phyloP scores from a whole-genome alignment of 2,797 vertebrate genomes.

The Uromys caudimaculatus region DNA sequence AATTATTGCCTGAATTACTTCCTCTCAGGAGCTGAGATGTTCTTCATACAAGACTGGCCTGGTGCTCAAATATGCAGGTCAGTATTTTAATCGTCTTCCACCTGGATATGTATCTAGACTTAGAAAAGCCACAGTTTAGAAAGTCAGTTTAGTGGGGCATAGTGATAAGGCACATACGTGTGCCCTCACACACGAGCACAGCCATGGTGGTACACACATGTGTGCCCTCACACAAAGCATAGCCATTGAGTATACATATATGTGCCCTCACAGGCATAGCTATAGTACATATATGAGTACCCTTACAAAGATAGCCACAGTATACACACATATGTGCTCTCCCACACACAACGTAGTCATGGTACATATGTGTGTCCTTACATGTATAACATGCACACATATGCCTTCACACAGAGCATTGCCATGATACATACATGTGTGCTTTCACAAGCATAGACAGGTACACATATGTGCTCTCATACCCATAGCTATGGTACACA shows the following conservation, averaged over 20 bases:
- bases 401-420: not conserved
- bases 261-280: not conserved
- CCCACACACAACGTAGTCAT: not conserved
- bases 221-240: not conserved
- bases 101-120: not conserved
- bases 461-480: not conserved
- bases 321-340: not conserved
- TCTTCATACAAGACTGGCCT: not conserved
- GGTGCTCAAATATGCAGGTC: not conserved
- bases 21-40: not conserved
- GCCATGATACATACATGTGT: too few species aligned
- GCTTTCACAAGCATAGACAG: not conserved
- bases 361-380: not conserved
- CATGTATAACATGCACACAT: not conserved
- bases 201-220: not conserved
- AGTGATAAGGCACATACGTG: not conserved
- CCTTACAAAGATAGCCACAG: too few species aligned
- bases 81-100: slow-evolving; percentile 21
- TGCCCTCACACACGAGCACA: not conserved
- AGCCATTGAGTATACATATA: not conserved
- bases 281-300: not conserved
- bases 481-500: not conserved
- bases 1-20: slow-evolving; percentile 2
- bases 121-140: not conserved
- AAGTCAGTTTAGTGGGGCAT: not conserved